Base-by-base conservation (phyloP, 2,797 vertebrate species). In the Lutjanus argentimaculatus region DNA sequence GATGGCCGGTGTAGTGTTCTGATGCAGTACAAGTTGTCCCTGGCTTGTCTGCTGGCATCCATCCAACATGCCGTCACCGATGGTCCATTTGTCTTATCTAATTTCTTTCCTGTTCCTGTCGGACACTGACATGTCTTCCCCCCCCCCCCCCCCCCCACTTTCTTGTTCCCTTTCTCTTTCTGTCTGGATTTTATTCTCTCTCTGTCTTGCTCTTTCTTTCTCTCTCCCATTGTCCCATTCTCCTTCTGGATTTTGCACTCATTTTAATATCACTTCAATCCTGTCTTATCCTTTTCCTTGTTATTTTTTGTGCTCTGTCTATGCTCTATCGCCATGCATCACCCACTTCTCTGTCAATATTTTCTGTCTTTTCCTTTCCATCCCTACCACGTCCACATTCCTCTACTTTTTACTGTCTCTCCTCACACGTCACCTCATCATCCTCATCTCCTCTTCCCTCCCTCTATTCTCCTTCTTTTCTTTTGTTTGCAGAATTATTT, bases 401-500 rank as follows among this genome's bases (percentile, higher is more conserved):
- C 56, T 77, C n/a, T 72, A 36, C 61, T 59, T 82, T 62, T 74
- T 17, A 12, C 64, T n/a, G 8, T 70, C 21, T 56, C 40, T 69
- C 19, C 4, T 58, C 42, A 3, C 30, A 36, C 4, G 30, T 78
- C 65, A 58, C 36, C 66, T 73, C 52, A 74, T 51, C 52, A 8
- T 70, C 14, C 46, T 6, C 16, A 12, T 67, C 62, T 59, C 30
- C 30, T 40, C 42, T 52, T 68, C 57, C n/a, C 11, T 66, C 25
- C 21, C 13, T 64, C 30, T 43, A 36, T 51, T 56, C 45, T 30
- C 36, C 49, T 52, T 49, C 12, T 30, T 86, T 72, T 53, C 64
- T 74, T 30, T 84, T 51, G 10, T 77, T 68, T 72, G 79, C 96
- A 99, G 98, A 99, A 99, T 90, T 99, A 99, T 90, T 99, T 99